phyloP scores from a whole-genome alignment of 2,113 vertebrate species.

The Macquaria australasica region DNA sequence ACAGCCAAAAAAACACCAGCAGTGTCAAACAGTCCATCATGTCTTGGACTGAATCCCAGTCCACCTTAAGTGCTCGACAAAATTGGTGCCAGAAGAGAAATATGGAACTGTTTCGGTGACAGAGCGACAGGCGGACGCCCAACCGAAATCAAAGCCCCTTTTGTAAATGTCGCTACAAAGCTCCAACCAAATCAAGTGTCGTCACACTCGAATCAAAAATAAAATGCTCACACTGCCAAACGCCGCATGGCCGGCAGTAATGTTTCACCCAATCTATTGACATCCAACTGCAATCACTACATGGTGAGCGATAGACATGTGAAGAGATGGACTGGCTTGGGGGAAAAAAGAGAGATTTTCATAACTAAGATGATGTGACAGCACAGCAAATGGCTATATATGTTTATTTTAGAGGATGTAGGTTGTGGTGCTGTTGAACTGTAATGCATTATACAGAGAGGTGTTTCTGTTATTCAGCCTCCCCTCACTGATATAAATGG shows the following conservation, averaged over 20 bases:
- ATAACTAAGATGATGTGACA: neutral
- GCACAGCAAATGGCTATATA: no score
- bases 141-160: slow-evolving; percentile 38
- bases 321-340: neutral
- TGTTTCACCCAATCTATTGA: neutral
- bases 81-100: slow-evolving; percentile 39
- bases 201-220: neutral
- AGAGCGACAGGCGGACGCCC: neutral
- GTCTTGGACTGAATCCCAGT: slow-evolving; percentile 26
- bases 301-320: no score
- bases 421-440: no score
- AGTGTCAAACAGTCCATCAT: slow-evolving; percentile 9
- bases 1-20: neutral
- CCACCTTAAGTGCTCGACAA: slow-evolving; percentile 1
- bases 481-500: neutral
- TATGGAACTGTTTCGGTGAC: slow-evolving; percentile 12
- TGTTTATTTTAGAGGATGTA: no score
- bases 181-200: neutral
- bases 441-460: no score
- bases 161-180: slow-evolving; percentile 8
- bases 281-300: neutral
- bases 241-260: neutral
- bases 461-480: neutral
- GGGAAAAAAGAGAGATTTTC: neutral
- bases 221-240: neutral